Conservation (phyloP, 2,797 vertebrate species). For the Eulemur rubriventer region DNA sequence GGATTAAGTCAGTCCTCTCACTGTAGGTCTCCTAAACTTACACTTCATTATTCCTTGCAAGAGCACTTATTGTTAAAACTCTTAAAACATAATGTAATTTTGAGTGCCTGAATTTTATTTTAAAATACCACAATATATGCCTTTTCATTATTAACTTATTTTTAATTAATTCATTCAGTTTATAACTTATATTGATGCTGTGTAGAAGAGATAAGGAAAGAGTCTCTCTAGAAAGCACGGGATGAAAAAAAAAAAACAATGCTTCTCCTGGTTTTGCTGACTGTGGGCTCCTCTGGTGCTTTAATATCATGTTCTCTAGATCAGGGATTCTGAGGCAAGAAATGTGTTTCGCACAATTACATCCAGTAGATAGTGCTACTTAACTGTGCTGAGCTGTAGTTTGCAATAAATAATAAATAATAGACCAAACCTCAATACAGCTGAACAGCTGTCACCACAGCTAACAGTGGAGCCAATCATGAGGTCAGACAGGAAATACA, state of each 20-base stretch:
- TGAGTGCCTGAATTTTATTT: background rate
- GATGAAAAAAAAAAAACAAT: background rate
- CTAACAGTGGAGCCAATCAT: constrained; percentile 74
- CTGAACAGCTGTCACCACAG: constrained; percentile 78
- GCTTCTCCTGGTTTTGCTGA: constrained; percentile 5
- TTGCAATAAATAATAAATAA: constrained; percentile 74
- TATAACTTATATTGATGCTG: background rate
- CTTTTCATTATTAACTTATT: background rate
- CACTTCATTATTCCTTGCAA: background rate
- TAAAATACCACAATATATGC: background rate
- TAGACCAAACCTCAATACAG: constrained; percentile 69
- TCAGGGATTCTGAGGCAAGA: background rate
- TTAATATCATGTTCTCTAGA: background rate
- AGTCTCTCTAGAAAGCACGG: background rate
- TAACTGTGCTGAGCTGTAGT: constrained; percentile 54
- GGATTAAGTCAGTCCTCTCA: background rate
- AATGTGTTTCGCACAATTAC: constrained; percentile 63
- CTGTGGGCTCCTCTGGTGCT: background rate
- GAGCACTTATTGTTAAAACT: background rate
- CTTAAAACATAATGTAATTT: background rate
- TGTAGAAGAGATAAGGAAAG: background rate
- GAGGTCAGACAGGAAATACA: constrained; percentile 65
- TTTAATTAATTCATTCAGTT: background rate
- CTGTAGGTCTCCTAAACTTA: background rate
- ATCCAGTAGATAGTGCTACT: constrained; percentile 18